These are phyloP conservation scores for Creontiades dilutus DNA, from an alignment of 2,888 invertebrate species.

Conservation along the genomic window DNA sequence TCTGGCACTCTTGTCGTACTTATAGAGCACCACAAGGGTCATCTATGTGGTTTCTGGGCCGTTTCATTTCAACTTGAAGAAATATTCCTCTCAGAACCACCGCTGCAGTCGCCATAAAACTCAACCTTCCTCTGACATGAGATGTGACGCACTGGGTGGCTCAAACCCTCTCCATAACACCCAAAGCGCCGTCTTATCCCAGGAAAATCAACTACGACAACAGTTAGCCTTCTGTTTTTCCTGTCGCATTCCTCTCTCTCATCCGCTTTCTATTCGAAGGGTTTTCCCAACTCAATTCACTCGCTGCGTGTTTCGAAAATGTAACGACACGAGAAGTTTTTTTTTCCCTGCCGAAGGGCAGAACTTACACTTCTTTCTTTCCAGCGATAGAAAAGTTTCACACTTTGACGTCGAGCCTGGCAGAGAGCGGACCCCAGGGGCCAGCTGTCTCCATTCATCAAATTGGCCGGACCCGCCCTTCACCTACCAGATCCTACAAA, in stretches of 20 bases:
- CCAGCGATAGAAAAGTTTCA: slow-evolving; percentile 31
- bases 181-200: not conserved
- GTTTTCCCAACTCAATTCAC: slow-evolving; percentile 34
- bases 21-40: too few species aligned
- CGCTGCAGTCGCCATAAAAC: too few species aligned
- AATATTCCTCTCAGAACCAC: too few species aligned
- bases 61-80: too few species aligned
- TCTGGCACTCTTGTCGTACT: too few species aligned
- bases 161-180: not conserved
- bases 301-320: slow-evolving; percentile 19
- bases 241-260: not conserved
- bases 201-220: not conserved
- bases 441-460: slow-evolving; percentile 63
- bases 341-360: not conserved
- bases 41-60: too few species aligned
- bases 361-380: slow-evolving; percentile 28
- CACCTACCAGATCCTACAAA: not conserved
- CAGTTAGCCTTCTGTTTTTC: not conserved
- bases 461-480: slow-evolving; percentile 42
- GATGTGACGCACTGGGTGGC: too few species aligned
- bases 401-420: slow-evolving; percentile 36
- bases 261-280: not conserved
- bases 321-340: not conserved
- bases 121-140: too few species aligned
- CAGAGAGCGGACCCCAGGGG: slow-evolving; percentile 26